Evolutionary conservation across 2,797 vertebrate genomes (phyloP).

Genomic region (Salmo trutta): DNA sequence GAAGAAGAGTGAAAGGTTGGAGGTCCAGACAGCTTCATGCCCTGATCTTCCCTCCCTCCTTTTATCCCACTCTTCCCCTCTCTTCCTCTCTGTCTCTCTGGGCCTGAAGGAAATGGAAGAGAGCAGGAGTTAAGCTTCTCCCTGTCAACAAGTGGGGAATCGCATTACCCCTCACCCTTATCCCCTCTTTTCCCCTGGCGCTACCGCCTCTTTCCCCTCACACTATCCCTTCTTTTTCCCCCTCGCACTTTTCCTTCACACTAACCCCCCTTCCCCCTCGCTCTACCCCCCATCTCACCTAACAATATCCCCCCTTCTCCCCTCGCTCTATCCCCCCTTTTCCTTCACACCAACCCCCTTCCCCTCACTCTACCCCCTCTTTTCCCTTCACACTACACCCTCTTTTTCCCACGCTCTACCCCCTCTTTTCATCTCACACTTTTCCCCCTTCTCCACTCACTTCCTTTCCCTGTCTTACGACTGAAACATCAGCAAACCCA

Average conservation of each 20-base stretch:
- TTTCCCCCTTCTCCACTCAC: background rate
- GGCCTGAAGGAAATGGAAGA: background rate
- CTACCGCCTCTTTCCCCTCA: background rate
- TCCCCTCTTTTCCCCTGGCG: background rate
- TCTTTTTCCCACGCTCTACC: background rate
- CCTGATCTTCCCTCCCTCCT: background rate
- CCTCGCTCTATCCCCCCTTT: background rate
- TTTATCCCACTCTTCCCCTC: background rate
- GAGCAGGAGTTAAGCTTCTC: constrained; percentile 30
- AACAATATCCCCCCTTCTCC: constrained; percentile 7
- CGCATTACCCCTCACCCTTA: constrained; percentile 32
- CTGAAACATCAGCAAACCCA: too few relatives aligned
- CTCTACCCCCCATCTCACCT: background rate
- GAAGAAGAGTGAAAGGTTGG: background rate
- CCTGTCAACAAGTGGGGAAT: constrained; percentile 41
- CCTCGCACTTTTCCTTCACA: background rate
- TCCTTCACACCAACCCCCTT: background rate
- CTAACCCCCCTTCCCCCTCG: background rate
- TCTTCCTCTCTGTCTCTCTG: background rate
- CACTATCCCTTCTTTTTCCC: background rate
- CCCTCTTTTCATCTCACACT: background rate
- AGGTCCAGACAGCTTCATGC: background rate
- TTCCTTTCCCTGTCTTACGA: background rate
- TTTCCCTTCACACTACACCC: constrained; percentile 18
- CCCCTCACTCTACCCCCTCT: background rate